phyloP scores from a whole-genome alignment of 2,797 vertebrate species.

The Sebastolobus alascanus region DNA sequence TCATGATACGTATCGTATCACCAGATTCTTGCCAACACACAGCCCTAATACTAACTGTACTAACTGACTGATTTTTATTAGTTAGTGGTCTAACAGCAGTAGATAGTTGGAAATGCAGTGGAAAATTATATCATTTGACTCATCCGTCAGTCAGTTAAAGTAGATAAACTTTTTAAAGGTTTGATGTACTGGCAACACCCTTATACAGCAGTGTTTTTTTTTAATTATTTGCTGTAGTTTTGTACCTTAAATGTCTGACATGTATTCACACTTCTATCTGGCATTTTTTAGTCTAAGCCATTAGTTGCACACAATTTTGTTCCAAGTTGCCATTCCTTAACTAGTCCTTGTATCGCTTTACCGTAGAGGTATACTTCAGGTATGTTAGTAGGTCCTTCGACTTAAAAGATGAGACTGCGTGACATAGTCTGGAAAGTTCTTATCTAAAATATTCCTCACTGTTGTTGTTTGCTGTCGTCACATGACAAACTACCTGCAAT shows the following conservation, averaged over 20 bases:
- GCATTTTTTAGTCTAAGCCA: too few relatives aligned
- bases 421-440: neutral
- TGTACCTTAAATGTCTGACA: too few relatives aligned
- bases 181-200: neutral
- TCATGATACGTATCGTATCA: too few relatives aligned
- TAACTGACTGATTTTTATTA: neutral
- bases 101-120: neutral
- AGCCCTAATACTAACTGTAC: too few relatives aligned
- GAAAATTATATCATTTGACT: slow-evolving; percentile 1
- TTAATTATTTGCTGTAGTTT: too few relatives aligned
- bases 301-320: neutral
- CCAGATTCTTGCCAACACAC: too few relatives aligned
- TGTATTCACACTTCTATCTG: too few relatives aligned
- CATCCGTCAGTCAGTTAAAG: neutral
- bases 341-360: neutral
- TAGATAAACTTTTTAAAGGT: neutral
- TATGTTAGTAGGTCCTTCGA: too few relatives aligned
- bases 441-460: neutral
- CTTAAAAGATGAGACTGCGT: too few relatives aligned
- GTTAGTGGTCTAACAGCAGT: neutral
- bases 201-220: neutral
- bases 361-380: too few relatives aligned
- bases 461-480: too few relatives aligned
- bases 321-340: neutral
- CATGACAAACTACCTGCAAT: too few relatives aligned